Percentiles rank a stretch among this genome's conserved stretches.
Evolutionary conservation across 1,140 invertebrate species (phyloP).

Genomic region (Camponotus floridanus): DNA sequence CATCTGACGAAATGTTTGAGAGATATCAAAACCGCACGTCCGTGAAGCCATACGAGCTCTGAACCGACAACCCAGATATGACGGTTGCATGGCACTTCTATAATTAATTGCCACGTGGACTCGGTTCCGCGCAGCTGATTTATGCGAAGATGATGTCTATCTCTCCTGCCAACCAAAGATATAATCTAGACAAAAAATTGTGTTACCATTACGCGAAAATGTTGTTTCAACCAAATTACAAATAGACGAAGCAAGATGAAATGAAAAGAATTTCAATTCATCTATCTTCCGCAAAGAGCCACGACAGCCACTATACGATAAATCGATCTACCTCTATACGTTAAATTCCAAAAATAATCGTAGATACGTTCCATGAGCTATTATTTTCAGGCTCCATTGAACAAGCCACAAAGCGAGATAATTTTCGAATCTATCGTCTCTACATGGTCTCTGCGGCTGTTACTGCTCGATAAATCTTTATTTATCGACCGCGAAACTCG

Average conservation of each 20-base stretch:
- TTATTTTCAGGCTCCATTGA: constrained; percentile 45
- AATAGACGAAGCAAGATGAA: not conserved
- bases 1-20: constrained; percentile 57
- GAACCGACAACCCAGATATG: constrained; percentile 58
- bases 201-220: not conserved
- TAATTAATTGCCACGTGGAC: constrained; percentile 55
- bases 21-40: constrained; percentile 59
- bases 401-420: constrained; percentile 35
- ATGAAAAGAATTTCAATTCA: constrained; percentile 16
- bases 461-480: constrained; percentile 54
- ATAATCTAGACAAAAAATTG: constrained; percentile 38
- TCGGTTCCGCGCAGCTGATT: constrained; percentile 31
- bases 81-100: constrained; percentile 57
- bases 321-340: not conserved
- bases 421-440: constrained; percentile 46
- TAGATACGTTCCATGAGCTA: not conserved
- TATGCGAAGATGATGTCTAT: constrained; percentile 45
- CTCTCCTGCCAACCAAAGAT: not conserved
- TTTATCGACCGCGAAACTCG: constrained; percentile 46
- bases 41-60: constrained; percentile 19
- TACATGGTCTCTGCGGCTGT: not conserved
- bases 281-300: not conserved
- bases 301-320: not conserved
- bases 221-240: not conserved
- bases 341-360: constrained; percentile 36